phyloP scores from a whole-genome alignment of 2,888 invertebrate genomes.

The Drosophila nigritarsus region DNA sequence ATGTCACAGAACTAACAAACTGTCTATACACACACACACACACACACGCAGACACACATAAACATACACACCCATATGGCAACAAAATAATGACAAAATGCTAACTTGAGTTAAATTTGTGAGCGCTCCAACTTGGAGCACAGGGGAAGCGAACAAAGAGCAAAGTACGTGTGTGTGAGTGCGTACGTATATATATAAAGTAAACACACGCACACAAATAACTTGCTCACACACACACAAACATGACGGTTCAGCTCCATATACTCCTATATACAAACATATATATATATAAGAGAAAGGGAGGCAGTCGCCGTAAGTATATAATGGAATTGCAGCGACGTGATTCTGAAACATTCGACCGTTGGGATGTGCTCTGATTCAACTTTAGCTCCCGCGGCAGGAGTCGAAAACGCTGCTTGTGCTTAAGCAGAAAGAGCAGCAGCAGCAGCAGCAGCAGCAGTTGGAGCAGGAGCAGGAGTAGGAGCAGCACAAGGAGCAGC shows the following conservation, averaged over 20 bases:
- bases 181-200: slow-evolving; percentile 45
- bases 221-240: slow-evolving; percentile 9
- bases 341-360: slow-evolving; percentile 85
- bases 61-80: slow-evolving; percentile 22
- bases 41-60: slow-evolving; percentile 4
- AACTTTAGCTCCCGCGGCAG: slow-evolving; percentile 74
- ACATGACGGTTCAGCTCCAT: slow-evolving; percentile 23
- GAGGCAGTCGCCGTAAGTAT: slow-evolving; percentile 65
- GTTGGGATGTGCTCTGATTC: slow-evolving; percentile 85
- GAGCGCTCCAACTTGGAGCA: slow-evolving; percentile 12
- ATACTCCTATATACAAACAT: slow-evolving; percentile 28
- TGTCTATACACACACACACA: slow-evolving; percentile 8
- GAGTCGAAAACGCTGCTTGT: slow-evolving; percentile 37
- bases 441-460: slow-evolving; percentile 9
- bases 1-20: slow-evolving; percentile 21
- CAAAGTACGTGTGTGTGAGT: slow-evolving; percentile 6
- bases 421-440: slow-evolving; percentile 36
- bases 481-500: slow-evolving; percentile 7
- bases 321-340: slow-evolving; percentile 85
- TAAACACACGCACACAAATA: slow-evolving; percentile 45
- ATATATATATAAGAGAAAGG: slow-evolving; percentile 11
- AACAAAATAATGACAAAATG: slow-evolving; percentile 72
- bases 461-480: neutral
- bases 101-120: slow-evolving; percentile 59
- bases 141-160: slow-evolving; percentile 31